phyloP scores from a whole-genome alignment of 2,888 invertebrate genomes.

The Drosophila sordidula region DNA sequence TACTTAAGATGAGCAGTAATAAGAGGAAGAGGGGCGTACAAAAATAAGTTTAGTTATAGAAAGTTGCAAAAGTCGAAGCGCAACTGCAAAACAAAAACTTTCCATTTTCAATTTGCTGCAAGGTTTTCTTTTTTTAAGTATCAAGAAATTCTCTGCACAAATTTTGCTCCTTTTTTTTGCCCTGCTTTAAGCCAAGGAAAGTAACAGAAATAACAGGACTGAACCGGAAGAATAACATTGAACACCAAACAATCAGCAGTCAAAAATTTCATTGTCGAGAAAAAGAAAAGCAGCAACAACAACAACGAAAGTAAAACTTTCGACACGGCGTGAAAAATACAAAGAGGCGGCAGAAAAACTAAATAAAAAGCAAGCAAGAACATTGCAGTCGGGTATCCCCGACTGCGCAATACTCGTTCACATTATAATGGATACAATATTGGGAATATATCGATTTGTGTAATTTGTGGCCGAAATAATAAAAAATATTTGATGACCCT shows the following conservation, averaged over 20 bases:
- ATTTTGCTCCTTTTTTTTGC: not conserved
- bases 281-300: slow-evolving; percentile 34
- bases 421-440: too few species aligned
- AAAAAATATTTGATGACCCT: too few species aligned
- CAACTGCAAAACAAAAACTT: slow-evolving; percentile 72
- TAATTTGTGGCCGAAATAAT: too few species aligned
- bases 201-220: slow-evolving; percentile 30
- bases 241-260: slow-evolving; percentile 77
- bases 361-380: slow-evolving; percentile 5
- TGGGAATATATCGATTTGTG: too few species aligned
- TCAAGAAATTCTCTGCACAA: slow-evolving; percentile 4
- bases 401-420: too few species aligned
- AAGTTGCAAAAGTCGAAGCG: slow-evolving; percentile 51
- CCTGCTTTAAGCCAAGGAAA: slow-evolving; percentile 47
- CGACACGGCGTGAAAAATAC: slow-evolving; percentile 72
- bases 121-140: slow-evolving; percentile 49
- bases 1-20: slow-evolving; percentile 32
- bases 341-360: slow-evolving; percentile 36
- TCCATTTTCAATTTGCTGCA: slow-evolving; percentile 75
- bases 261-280: slow-evolving; percentile 75
- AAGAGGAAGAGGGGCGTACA: not conserved
- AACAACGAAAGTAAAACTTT: slow-evolving; percentile 49
- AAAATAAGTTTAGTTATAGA: slow-evolving; percentile 34
- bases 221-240: slow-evolving; percentile 75
- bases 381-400: not conserved